These are phyloP conservation scores for Aspiorhynchus laticeps DNA, from an alignment of 2,113 vertebrate species.

Conservation along the genomic window DNA sequence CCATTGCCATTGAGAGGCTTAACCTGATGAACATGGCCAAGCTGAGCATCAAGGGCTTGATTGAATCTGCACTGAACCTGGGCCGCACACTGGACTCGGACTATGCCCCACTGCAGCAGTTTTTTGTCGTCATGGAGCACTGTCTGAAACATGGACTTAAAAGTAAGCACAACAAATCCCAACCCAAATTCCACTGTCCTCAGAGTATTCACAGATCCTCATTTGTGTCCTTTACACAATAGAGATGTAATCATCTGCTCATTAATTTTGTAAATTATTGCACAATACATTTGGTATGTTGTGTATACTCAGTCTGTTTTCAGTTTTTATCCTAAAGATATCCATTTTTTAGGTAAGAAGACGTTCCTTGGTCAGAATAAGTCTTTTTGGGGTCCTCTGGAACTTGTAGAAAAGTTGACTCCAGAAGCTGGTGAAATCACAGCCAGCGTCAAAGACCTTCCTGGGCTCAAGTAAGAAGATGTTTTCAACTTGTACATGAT, in stretches of 20 bases:
- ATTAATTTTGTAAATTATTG: background rate
- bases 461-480: conserved; percentile 91
- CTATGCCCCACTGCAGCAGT: conserved; percentile 97
- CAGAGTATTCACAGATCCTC: background rate
- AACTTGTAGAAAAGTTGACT: conserved; percentile 95
- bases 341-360: conserved; percentile 82
- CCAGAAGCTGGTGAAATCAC: conserved; percentile 97
- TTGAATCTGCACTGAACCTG: conserved; percentile 94
- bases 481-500: background rate
- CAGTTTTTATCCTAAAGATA: background rate
- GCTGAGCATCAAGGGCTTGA: conserved; percentile 96
- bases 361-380: conserved; percentile 98
- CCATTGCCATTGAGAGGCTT: conserved; percentile 96
- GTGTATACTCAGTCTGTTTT: background rate
- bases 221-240: background rate
- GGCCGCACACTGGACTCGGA: conserved; percentile 95
- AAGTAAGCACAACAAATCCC: conserved; percentile 73
- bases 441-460: conserved; percentile 96
- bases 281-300: background rate
- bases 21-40: conserved; percentile 99
- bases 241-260: background rate
- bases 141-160: conserved; percentile 97
- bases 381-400: conserved; percentile 98
- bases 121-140: conserved; percentile 99
- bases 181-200: background rate